These are phyloP conservation scores for Acromyrmex echinatior DNA, from an alignment of 1,140 invertebrate genomes.

Conservation along the genomic window DNA sequence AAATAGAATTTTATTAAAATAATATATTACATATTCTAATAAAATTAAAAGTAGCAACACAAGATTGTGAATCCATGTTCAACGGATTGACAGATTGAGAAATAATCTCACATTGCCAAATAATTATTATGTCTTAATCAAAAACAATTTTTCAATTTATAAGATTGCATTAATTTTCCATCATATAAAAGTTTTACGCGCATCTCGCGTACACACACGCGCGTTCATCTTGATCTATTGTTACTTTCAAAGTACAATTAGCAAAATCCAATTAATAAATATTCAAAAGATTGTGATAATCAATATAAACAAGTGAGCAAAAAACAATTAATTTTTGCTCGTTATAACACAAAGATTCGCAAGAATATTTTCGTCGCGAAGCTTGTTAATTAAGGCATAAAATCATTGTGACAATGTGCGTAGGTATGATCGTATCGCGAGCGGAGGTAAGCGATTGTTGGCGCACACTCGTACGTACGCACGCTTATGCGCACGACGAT, in stretches of 20 bases:
- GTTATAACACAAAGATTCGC: not conserved
- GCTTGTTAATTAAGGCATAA: constrained; percentile 65
- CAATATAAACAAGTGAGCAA: not conserved
- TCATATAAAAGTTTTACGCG: not conserved
- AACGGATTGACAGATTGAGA: not conserved
- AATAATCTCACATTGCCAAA: not conserved
- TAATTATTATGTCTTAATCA: not conserved
- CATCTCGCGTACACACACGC: not conserved
- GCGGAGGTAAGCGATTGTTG: constrained; percentile 36
- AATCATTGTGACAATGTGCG: constrained; percentile 44
- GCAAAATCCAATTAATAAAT: constrained; percentile 12
- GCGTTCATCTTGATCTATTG: not conserved
- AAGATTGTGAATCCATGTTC: not conserved
- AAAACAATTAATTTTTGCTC: constrained; percentile 5
- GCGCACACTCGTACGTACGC: not conserved
- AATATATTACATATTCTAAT: not conserved
- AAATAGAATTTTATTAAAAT: not conserved
- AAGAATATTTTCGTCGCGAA: not conserved
- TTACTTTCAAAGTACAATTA: not conserved
- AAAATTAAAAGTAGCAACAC: not conserved
- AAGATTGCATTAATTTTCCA: not conserved
- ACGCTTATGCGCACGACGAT: constrained; percentile 51
- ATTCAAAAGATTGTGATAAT: constrained; percentile 16
- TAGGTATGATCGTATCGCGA: constrained; percentile 61
- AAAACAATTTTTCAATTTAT: not conserved